Evolutionary conservation across 2,797 vertebrate species (phyloP), one percentile per base, ranked within the genome.

Genomic region (Natrix natrix): DNA sequence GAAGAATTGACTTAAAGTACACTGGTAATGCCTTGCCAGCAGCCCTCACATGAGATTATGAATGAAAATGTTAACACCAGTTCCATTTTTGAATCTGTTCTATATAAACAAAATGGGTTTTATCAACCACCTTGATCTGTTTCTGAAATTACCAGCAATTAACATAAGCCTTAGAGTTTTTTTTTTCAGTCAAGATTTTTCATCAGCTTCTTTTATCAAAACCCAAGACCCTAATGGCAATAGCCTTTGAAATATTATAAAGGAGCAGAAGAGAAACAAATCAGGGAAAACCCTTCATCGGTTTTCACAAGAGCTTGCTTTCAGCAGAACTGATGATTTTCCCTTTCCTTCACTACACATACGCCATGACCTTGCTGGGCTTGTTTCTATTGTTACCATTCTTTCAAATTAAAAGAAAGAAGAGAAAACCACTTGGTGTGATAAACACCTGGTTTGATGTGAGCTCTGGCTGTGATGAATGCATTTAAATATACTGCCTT

Each of bases 381-480:
- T 87, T 69, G 91, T 91, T 93, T 66, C 91, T 90, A 93, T 92
- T 92, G 93, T 96, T 94, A 88, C 86, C 95, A 87, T 1, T 91
- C 78, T 95, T 97, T 96, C 17, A 1, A 95, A 96, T 95, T 96
- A 96, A 94, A 95, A 94, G 61, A 93, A 91, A 94, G 94, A 24
- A 59, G 54, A 91, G 93, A 92, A 95, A 96, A 92, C 37, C 8
- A 63, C 94, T 96, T 69, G 48, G 60, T 94, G 95, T 96, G 95
- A 95, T 97, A 96, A 96, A 94, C 95, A 97, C 96, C 96, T 96
- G 95, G 95, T 96, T 96, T 96, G 93, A 96, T 96, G 94, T 94
- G 66, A 95, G 96, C 74, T 95, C 95, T 97, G 95, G 94, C 93
- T 94, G 94, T 96, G 96, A 96, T 96, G 93, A 94, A 95, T 96